These are phyloP conservation scores for Calcarius lapponicus DNA, from an alignment of 2,797 vertebrate species.

Conservation along the genomic window DNA sequence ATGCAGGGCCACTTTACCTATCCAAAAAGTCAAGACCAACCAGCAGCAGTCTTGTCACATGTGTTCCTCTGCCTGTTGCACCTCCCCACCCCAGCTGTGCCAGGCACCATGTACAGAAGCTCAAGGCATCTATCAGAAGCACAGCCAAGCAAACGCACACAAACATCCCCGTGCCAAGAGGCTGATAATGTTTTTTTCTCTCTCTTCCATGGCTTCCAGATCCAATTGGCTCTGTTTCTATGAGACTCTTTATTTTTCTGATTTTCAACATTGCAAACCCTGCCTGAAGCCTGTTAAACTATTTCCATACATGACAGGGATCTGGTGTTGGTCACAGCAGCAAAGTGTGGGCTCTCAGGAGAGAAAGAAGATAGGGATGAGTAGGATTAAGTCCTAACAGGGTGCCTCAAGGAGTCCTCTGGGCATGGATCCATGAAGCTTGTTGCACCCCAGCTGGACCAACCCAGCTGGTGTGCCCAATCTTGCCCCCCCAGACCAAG, in stretches of 20 bases:
- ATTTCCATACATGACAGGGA: fast-evolving
- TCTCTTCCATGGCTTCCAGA: not conserved
- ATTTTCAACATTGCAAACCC: not conserved
- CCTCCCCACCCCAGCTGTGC: not conserved
- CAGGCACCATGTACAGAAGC: not conserved
- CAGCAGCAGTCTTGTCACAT: not conserved
- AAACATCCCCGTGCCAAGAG: not conserved
- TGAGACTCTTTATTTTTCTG: not conserved
- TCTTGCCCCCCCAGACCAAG: not conserved
- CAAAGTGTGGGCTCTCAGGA: not conserved
- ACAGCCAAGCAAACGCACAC: not conserved
- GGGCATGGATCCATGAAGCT: not conserved
- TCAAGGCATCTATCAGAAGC: not conserved
- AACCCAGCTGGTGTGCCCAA: fast-evolving
- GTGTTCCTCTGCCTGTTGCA: not conserved
- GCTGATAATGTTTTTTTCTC: not conserved
- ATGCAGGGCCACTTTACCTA: not conserved
- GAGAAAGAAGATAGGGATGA: not conserved
- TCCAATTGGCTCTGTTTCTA: not conserved
- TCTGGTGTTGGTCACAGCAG: not conserved
- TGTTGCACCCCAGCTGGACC: not conserved
- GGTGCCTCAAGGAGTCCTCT: not conserved
- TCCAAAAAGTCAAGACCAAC: not conserved
- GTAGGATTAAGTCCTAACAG: not conserved
- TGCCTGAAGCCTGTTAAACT: not conserved